phyloP scores from a whole-genome alignment of 1,140 invertebrate species.

The Polypedilum vanderplanki region DNA sequence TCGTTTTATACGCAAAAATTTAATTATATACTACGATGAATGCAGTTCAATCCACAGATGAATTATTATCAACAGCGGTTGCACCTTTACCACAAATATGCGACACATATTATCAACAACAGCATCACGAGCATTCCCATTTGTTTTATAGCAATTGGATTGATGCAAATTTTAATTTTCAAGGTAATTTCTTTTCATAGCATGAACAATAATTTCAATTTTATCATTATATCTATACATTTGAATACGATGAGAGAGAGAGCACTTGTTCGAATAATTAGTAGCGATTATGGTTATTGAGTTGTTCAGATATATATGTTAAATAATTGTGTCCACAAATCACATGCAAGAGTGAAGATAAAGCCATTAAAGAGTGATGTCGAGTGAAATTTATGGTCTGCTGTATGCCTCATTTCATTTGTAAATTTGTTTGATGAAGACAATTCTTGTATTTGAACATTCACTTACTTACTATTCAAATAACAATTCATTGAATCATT shows the following conservation, averaged over 20 bases:
- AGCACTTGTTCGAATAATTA: neutral
- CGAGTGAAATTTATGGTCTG: conserved; percentile 7
- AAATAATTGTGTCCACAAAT: conserved; percentile 13
- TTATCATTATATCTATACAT: neutral
- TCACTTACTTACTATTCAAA: too few species aligned
- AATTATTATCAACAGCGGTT: too few species aligned
- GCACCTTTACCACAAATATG: too few species aligned
- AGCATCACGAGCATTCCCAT: neutral
- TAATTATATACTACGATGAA: too few species aligned
- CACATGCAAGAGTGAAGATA: neutral
- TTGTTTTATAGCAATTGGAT: conserved; percentile 14
- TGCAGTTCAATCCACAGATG: too few species aligned
- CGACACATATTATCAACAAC: neutral
- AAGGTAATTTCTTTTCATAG: conserved; percentile 2
- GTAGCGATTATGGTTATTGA: neutral
- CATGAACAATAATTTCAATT: neutral
- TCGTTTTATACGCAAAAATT: too few species aligned
- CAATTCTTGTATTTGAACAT: too few species aligned
- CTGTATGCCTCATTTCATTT: conserved; percentile 2
- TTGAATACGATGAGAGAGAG: neutral
- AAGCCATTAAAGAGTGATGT: neutral
- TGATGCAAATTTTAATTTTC: conserved; percentile 3
- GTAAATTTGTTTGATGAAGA: neutral
- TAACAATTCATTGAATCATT: too few species aligned
- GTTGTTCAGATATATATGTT: neutral